Base-by-base conservation (phyloP, 1,140 invertebrate genomes). In the Battus philenor region DNA sequence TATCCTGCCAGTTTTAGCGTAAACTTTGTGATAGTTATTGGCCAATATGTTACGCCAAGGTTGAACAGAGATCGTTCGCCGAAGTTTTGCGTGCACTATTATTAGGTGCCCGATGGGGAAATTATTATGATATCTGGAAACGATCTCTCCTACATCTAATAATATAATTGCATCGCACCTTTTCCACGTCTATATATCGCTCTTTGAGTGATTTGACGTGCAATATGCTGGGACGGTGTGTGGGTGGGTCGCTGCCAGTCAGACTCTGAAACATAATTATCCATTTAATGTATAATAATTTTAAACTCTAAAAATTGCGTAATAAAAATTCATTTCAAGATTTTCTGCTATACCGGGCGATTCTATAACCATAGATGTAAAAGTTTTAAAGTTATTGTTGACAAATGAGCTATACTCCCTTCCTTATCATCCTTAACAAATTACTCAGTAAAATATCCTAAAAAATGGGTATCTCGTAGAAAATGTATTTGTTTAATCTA, bases 121-220 rank as follows among this genome's bases (percentile, higher is more conserved):
- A 41, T 41, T 41, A 39, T 39, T 39, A 41, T 41, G 24, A 41
- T 41, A 41, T 41, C 38, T 41, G 38, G 38, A 27, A 41, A 16
- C 24, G 8, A 29, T 41, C 38, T 16, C 17, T 27, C 2, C 24
- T 7, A 41, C 29, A 27, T 41, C 24, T 29, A 41, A 8, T 41
- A 26, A 27, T 33, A 32, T 46, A 32, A 49, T 11, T 46, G 46
- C 36, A 26, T 16, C 29, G 52, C 59, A 79, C 68, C 47, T 77
- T 69, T 22, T 55, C 59, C 15, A 74, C 58, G 50, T 81, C 70
- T 33, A 79, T 77, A 16, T 50, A 34, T 6, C 53, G 54, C 22
- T 78, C 64, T n/a, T 58, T 67, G n/a, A 79, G 48, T 15, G 62
- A 54, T 33, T 59, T 68, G 44, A 83, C 55, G 50, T 79, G 68